Base-by-base conservation (phyloP, 2,888 invertebrate genomes). In the Boloria selene region DNA sequence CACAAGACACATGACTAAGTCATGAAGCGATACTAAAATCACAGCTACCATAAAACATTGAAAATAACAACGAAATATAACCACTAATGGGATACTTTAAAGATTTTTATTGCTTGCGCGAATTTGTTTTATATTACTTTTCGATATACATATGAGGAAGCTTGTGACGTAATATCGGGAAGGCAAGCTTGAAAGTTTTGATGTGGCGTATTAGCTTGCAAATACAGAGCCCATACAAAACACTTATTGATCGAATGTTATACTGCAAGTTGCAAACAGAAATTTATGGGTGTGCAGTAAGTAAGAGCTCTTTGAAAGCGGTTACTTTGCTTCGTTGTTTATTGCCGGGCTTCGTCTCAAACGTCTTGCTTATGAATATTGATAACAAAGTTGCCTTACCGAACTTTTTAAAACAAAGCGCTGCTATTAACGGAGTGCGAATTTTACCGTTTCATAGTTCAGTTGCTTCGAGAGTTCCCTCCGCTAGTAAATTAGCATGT, bases 221-320 rank as follows among this genome's bases (percentile, higher is more conserved):
- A 90, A 90, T 90, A 90, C 86, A 85, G 90, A 91, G 87, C 79
- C 91, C 89, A 83, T 91, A 90, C 88, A 91, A 91, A 90, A 88
- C 81, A 83, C 85, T 85, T 90, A 91, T 90, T 90, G 90, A 91
- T 91, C 90, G 87, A 89, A 88, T 85, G 87, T 86, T 88, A 81
- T 84, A 81, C 84, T 80, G 87, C 89, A 88, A 91, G 82, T 91
- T 90, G 85, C 86, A 89, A 91, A 90, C 88, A 88, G 84, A 87
- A 90, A 91, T 91, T 91, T 90, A 91, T 87, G 91, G 85, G 84
- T 80, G 77, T 78, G 77, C 78, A 77, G 79, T 84, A 84, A 85
- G 84, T 83, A 84, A 86, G 85, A 84, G 83, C 84, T 85, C 83
- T 81, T 81, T 72, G 76, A 77, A 80, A 83, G 84, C 83, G 85